phyloP scores from a whole-genome alignment of 2,113 vertebrate species.

The Onychostruthus taczanowskii region DNA sequence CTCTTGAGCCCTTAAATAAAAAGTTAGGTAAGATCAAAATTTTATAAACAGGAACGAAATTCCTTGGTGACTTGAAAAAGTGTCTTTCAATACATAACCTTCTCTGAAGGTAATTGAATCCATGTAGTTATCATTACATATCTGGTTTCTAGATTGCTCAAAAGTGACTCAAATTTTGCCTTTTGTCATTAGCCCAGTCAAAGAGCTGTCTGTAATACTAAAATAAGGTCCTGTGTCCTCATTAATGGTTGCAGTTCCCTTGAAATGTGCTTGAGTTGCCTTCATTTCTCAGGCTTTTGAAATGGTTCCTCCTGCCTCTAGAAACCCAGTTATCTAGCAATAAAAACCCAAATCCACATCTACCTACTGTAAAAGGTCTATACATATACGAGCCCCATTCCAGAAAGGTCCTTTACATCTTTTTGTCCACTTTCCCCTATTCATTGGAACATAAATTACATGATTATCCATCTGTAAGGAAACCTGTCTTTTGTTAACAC shows the following conservation, averaged over 20 bases:
- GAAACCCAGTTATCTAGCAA: not conserved
- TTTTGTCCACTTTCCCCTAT: not conserved
- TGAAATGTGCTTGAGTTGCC: not conserved
- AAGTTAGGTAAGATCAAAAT: not conserved
- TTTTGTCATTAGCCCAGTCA: not conserved
- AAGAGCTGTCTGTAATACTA: not conserved
- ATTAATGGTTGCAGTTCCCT: not conserved
- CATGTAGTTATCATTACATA: not conserved
- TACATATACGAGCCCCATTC: not conserved
- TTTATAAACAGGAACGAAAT: not conserved
- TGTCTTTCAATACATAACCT: not conserved
- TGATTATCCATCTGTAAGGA: not conserved
- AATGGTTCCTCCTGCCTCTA: not conserved
- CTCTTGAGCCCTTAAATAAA: not conserved
- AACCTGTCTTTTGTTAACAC: not conserved
- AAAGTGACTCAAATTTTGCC: not conserved
- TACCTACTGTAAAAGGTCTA: not conserved
- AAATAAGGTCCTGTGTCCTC: not conserved
- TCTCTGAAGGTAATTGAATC: not conserved
- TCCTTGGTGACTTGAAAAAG: not conserved
- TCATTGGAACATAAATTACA: not conserved
- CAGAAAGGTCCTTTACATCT: not conserved
- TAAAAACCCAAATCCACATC: not conserved
- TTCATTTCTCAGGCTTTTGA: not conserved
- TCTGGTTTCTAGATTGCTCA: not conserved